These are phyloP conservation scores for Crypturellus undulatus DNA, from an alignment of 2,113 vertebrate species.

Conservation along the genomic window DNA sequence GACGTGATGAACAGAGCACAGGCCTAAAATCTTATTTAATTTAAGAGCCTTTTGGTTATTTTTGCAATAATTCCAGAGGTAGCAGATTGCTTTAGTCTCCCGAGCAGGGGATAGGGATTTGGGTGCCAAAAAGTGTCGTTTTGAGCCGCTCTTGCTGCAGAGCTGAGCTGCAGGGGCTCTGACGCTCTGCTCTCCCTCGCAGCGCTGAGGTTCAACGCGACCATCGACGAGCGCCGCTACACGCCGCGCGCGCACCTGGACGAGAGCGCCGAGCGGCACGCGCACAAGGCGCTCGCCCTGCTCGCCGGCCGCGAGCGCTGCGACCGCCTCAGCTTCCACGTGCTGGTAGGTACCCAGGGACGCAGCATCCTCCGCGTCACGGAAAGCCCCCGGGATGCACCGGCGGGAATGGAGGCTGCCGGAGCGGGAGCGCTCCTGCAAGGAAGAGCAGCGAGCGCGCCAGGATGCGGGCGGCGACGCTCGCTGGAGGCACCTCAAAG, in stretches of 20 bases:
- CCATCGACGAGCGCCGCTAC: slow-evolving; percentile 91
- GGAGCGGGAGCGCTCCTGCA: neutral
- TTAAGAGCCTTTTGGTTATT: neutral
- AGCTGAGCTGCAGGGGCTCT: rapidly evolving
- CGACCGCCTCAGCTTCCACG: slow-evolving; percentile 88
- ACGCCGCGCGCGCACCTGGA: slow-evolving; percentile 90
- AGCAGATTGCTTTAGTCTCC: too few relatives aligned
- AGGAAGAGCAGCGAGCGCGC: neutral
- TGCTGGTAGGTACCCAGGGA: slow-evolving; percentile 83
- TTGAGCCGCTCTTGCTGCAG: rapidly evolving
- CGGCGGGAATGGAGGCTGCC: neutral
- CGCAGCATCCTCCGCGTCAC: neutral
- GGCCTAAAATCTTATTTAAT: neutral
- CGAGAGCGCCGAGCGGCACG: slow-evolving; percentile 72
- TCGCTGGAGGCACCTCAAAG: rapidly evolving
- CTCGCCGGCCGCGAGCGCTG: slow-evolving; percentile 80
- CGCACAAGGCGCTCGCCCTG: slow-evolving; percentile 78
- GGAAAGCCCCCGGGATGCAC: neutral
- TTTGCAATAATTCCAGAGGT: neutral
- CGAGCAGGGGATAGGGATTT: rapidly evolving
- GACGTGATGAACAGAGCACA: neutral
- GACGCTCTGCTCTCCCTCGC: neutral
- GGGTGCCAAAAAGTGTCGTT: rapidly evolving
- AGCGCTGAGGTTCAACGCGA: slow-evolving; percentile 88
- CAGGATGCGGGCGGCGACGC: rapidly evolving